Conservation (phyloP, 2,888 invertebrate species). For the Drosophila prostipennis region DNA sequence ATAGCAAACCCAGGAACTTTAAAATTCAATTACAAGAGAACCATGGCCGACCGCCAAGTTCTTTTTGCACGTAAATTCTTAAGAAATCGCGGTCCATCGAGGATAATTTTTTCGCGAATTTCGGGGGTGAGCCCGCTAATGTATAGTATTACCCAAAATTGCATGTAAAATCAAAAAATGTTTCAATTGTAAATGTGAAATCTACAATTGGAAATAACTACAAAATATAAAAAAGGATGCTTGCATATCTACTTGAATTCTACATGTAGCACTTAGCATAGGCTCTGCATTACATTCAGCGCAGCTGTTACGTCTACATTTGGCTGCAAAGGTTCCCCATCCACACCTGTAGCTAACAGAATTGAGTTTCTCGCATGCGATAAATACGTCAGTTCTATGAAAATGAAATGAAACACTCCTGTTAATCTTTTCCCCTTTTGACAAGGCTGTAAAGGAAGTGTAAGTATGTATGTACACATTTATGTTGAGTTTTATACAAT, state of each 20-base stretch:
- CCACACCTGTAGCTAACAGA: neutral
- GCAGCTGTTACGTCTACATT: neutral
- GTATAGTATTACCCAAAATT: no score
- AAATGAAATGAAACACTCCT: neutral
- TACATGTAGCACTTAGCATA: neutral
- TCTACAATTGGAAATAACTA: no score
- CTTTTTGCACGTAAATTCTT: no score
- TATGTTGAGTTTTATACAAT: neutral
- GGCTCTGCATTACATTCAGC: neutral
- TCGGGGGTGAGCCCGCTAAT: no score
- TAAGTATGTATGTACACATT: neutral
- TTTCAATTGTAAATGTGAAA: no score
- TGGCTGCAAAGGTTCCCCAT: neutral
- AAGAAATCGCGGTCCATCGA: no score
- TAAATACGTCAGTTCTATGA: neutral
- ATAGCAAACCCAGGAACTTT: no score
- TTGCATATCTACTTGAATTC: neutral
- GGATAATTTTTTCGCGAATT: no score
- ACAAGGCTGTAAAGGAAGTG: neutral
- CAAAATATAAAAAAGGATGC: no score
- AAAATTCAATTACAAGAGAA: no score
- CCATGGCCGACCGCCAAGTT: no score
- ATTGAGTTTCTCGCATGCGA: slow-evolving; percentile 23
- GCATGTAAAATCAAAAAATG: no score
- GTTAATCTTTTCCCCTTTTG: neutral